These are phyloP conservation scores for Adelognathus sp. DNA, from an alignment of 2,888 invertebrate genomes.

Conservation along the genomic window DNA sequence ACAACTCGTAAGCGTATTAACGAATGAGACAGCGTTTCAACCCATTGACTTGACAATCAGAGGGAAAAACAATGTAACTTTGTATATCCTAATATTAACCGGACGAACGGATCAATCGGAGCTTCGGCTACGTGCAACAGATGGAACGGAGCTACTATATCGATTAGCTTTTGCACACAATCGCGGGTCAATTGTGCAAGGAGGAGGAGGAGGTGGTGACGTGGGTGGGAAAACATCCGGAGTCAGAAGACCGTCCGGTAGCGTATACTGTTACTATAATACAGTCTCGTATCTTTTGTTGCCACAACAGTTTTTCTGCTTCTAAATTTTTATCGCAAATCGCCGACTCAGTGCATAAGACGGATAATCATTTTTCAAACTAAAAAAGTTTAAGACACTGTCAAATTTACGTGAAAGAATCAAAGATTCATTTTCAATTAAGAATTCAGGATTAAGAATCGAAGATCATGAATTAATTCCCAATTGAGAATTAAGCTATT, in stretches of 20 bases:
- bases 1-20: slow-evolving; percentile 20
- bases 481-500: too few species aligned
- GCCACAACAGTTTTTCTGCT: background rate
- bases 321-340: background rate
- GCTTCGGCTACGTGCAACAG: slow-evolving; percentile 40
- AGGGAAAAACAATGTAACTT: background rate
- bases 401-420: too few species aligned
- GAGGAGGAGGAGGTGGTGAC: slow-evolving; percentile 8
- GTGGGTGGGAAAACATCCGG: slow-evolving; percentile 54
- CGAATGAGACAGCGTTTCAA: background rate
- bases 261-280: slow-evolving; percentile 35
- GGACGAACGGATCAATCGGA: background rate
- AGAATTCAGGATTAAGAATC: too few species aligned
- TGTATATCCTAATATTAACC: background rate
- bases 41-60: background rate
- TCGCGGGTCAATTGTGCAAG: slow-evolving; percentile 35
- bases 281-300: background rate
- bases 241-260: background rate
- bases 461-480: too few species aligned
- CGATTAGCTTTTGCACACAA: background rate
- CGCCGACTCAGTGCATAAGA: too few species aligned
- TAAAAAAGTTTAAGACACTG: too few species aligned
- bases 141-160: slow-evolving; percentile 42
- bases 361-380: too few species aligned
- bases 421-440: too few species aligned